Percentiles rank a stretch among this genome's conserved stretches.
Evolutionary conservation across 2,113 vertebrate species (phyloP).

Genomic region (Eudorcas thomsonii): DNA sequence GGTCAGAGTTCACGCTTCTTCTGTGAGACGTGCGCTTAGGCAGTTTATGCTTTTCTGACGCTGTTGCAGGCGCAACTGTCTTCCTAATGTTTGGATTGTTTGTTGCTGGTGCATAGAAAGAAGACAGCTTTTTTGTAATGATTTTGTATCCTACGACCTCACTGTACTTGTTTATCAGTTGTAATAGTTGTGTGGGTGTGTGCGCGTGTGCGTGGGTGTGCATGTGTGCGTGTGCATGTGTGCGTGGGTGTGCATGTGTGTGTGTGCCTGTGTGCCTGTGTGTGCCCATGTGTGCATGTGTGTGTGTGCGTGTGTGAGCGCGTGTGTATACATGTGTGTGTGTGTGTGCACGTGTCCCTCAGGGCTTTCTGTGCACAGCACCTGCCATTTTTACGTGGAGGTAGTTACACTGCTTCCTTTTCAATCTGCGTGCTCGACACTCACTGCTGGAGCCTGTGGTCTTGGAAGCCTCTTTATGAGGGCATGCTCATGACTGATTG

Average conservation of each 20-base stretch:
- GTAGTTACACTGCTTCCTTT: background rate
- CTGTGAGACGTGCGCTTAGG: background rate
- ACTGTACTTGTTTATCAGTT: background rate
- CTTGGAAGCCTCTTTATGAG: background rate
- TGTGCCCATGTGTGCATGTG: fast-evolving
- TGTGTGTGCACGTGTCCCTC: background rate
- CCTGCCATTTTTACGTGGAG: background rate
- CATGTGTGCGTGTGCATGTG: fast-evolving
- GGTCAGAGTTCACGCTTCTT: background rate
- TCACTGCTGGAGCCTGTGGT: background rate
- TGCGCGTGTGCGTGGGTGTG: background rate
- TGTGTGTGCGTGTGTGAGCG: background rate
- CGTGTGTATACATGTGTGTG: too few species aligned
- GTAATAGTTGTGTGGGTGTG: background rate
- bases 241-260: too few species aligned
- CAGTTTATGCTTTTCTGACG: background rate
- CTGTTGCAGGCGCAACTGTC: background rate
- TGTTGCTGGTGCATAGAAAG: background rate
- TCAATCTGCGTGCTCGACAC: background rate
- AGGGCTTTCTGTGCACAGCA: background rate
- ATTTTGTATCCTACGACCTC: background rate
- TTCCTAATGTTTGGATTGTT: background rate
- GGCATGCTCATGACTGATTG: background rate
- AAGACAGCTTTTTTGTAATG: background rate
- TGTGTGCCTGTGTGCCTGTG: fast-evolving